Percentiles rank a stretch among this genome's conserved stretches.
Conservation (phyloP, 2,888 invertebrate genomes). For the Hyles lineata region DNA sequence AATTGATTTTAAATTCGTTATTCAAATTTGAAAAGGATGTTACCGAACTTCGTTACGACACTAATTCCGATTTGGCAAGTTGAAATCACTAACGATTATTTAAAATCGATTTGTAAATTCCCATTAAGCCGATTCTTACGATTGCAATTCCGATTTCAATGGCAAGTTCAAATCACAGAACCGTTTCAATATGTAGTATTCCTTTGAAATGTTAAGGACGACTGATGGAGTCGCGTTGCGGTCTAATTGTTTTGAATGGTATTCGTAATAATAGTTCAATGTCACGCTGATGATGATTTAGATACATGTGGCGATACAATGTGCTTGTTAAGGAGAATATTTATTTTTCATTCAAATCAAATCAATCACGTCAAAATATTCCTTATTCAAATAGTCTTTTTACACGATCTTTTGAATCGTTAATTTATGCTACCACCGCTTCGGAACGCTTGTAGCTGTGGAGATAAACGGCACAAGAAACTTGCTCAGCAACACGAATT, state of each 20-base stretch:
- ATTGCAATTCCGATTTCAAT: background rate
- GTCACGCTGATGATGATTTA: slow-evolving; percentile 54
- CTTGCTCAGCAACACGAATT: too few relatives aligned
- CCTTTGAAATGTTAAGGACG: slow-evolving; percentile 33
- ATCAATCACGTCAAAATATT: too few relatives aligned
- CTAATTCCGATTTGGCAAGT: background rate
- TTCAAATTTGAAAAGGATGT: background rate
- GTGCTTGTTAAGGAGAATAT: slow-evolving; percentile 41
- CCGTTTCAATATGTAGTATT: background rate
- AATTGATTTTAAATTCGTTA: background rate
- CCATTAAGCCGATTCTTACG: background rate
- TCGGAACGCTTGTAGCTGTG: too few relatives aligned
- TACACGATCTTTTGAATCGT: too few relatives aligned
- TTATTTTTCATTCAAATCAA: background rate
- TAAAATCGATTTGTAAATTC: background rate
- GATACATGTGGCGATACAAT: slow-evolving; percentile 41
- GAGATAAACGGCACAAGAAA: too few relatives aligned
- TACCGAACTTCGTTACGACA: background rate
- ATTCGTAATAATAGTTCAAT: slow-evolving; percentile 59
- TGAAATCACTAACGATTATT: background rate
- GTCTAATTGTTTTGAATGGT: slow-evolving; percentile 44
- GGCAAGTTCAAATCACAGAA: background rate
- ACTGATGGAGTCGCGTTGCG: slow-evolving; percentile 39
- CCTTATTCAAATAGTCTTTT: too few relatives aligned
- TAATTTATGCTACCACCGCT: too few relatives aligned